Evolutionary conservation across 2,888 invertebrate species (phyloP).

Genomic region (Phlogophora meticulosa): DNA sequence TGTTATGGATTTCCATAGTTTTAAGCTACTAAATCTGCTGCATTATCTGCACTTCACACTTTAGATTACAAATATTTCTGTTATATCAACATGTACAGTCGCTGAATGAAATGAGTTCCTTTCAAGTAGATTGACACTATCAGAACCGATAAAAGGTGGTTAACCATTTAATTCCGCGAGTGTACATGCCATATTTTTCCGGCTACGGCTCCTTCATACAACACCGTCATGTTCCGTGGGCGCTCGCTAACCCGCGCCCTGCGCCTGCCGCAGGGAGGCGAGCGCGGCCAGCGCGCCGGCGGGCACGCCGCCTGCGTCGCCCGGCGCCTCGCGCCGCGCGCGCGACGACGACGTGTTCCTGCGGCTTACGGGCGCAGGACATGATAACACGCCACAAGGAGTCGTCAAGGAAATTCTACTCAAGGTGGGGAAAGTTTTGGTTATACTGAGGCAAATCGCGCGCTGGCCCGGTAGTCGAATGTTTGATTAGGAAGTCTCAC

Average conservation of each 20-base stretch:
- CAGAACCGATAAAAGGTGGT: neutral
- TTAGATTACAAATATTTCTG: too few relatives aligned
- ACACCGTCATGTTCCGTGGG: slow-evolving; percentile 7
- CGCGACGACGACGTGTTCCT: slow-evolving; percentile 95
- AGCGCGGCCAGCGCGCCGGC: slow-evolving; percentile 69
- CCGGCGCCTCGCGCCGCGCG: slow-evolving; percentile 90
- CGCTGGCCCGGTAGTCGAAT: too few relatives aligned
- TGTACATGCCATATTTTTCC: neutral
- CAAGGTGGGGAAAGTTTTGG: slow-evolving; percentile 82
- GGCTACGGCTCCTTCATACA: slow-evolving; percentile 46
- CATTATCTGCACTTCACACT: too few relatives aligned
- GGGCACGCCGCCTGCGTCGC: slow-evolving; percentile 91
- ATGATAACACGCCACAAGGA: slow-evolving; percentile 80
- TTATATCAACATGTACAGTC: neutral
- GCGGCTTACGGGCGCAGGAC: slow-evolving; percentile 92
- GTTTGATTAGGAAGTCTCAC: too few relatives aligned
- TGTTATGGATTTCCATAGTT: neutral
- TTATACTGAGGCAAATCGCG: too few relatives aligned
- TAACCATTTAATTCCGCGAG: neutral
- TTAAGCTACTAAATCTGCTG: too few relatives aligned
- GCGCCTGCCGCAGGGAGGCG: slow-evolving; percentile 76
- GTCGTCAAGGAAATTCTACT: slow-evolving; percentile 90
- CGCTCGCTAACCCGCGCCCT: slow-evolving; percentile 68
- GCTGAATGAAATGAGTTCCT: neutral
- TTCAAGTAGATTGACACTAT: neutral